phyloP scores from a whole-genome alignment of 2,113 vertebrate species.

The Myxocyprinus asiaticus region DNA sequence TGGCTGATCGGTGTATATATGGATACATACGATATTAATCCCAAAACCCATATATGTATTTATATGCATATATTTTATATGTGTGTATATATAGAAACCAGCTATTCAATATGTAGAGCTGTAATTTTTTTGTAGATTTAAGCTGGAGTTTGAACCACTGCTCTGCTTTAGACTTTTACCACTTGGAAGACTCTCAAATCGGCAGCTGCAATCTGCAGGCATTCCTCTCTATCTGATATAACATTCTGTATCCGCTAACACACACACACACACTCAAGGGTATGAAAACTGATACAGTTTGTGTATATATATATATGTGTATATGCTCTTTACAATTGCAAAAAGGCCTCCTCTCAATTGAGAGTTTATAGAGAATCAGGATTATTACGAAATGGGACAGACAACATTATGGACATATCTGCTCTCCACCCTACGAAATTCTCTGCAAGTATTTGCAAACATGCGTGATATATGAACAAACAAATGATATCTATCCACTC shows the following conservation, averaged over 20 bases:
- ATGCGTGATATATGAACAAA: constrained; percentile 31
- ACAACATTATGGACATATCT: constrained; percentile 75
- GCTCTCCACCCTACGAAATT: constrained; percentile 55
- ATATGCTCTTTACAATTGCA: constrained; percentile 75
- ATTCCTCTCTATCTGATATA: constrained; percentile 81
- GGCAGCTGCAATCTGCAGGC: constrained; percentile 90
- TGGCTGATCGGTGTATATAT: constrained; percentile 62
- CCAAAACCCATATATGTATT: constrained; percentile 78
- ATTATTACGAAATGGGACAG: constrained; percentile 62
- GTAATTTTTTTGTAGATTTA: constrained; percentile 96
- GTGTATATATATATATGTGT: constrained; percentile 67
- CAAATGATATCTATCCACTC: constrained; percentile 32
- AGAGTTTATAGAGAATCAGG: constrained; percentile 70
- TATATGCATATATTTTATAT: constrained; percentile 82
- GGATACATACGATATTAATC: constrained; percentile 79
- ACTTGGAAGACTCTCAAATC: constrained; percentile 73
- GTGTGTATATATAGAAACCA: constrained; percentile 80
- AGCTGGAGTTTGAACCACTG: constrained; percentile 71
- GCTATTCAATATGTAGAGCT: constrained; percentile 95
- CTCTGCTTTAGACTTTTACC: constrained; percentile 78
- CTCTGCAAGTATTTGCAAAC: constrained; percentile 51
- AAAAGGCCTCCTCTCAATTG: constrained; percentile 74
- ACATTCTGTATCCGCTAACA: constrained; percentile 68
- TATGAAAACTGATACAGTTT: constrained; percentile 56
- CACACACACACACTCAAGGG: constrained; percentile 44